Conservation (phyloP, 2,888 invertebrate species). For the Drosophila recens region DNA sequence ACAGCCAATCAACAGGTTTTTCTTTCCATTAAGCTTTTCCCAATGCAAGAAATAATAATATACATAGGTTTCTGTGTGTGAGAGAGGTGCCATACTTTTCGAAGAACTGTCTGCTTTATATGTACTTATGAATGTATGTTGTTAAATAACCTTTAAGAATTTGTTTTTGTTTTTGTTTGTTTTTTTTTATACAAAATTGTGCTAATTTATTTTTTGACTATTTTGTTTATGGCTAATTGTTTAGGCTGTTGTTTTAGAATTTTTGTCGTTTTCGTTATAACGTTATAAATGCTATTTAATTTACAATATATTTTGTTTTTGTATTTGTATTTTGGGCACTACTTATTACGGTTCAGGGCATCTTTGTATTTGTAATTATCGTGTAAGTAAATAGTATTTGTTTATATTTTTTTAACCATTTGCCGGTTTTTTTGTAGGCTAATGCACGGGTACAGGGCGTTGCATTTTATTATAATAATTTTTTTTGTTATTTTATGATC, state of each 20-base stretch:
- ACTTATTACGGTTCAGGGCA: conserved; percentile 78
- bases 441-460: conserved; percentile 80
- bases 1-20: conserved; percentile 71
- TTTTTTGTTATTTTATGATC: conserved; percentile 22
- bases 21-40: conserved; percentile 36
- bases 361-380: conserved; percentile 54
- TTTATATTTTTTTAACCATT: conserved; percentile 59
- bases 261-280: conserved; percentile 50
- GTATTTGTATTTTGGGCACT: conserved; percentile 72
- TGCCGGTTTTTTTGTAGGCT: conserved; percentile 65
- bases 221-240: conserved; percentile 63
- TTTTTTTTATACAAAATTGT: conserved; percentile 65
- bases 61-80: background rate
- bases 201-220: conserved; percentile 66
- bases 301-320: conserved; percentile 44
- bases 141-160: conserved; percentile 18
- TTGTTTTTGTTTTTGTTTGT: conserved; percentile 15
- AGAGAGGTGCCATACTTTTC: conserved; percentile 10
- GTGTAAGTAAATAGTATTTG: conserved; percentile 68
- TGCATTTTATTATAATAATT: conserved; percentile 58
- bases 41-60: conserved; percentile 8
- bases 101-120: conserved; percentile 19
- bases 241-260: conserved; percentile 72
- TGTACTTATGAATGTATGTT: background rate
- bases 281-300: conserved; percentile 73